Base-by-base conservation (phyloP, 2,797 vertebrate species). In the Lutjanus campechanus region DNA sequence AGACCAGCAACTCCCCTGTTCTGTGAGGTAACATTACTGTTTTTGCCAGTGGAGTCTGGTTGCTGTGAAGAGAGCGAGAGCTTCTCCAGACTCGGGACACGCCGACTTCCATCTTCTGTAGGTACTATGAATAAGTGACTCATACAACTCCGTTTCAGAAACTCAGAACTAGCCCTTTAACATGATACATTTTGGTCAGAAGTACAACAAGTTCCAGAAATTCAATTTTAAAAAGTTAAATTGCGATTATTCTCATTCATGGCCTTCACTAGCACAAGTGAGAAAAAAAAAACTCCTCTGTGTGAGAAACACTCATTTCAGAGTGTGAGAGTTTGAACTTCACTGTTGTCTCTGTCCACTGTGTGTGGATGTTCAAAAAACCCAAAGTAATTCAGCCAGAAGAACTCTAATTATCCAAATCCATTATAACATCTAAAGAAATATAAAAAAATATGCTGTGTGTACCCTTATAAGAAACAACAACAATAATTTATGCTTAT, bases 241-340 rank as follows among this genome's bases (percentile, higher is more conserved):
- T 40, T 63, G 50, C 20, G 51, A 73, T 63, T 74, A 63, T 79
- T 77, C 29, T 86, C 20, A 7, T 5, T 63, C 41, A 43, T 54
- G 67, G 16, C 44, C 63, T 62, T 62, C 41, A 25, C 40, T 46
- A 7, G 47, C 12, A 12, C 63, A 73, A 58, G 84, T 58, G 77
- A 76, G 63, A 62, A 61, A 68, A 49, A 1, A 29, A 2, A 36
- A 65, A 54, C 44, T 61, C 8, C 29, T 76, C 51, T 41, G 20
- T 65, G 47, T 70, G 58, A 85, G 59, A 79, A 79, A 69, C 44
- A 60, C 36, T 83, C 66, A 70, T 82, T 79, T 80, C 46, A 65
- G 5, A 69, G 53, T 22, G 44, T 53, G 43, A 63, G 61, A 84
- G 69, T 73, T 73, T 75, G 16, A 61, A 65, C 79, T 46, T 25